phyloP scores from a whole-genome alignment of 1,140 invertebrate genomes.

The Portunus trituberculatus region DNA sequence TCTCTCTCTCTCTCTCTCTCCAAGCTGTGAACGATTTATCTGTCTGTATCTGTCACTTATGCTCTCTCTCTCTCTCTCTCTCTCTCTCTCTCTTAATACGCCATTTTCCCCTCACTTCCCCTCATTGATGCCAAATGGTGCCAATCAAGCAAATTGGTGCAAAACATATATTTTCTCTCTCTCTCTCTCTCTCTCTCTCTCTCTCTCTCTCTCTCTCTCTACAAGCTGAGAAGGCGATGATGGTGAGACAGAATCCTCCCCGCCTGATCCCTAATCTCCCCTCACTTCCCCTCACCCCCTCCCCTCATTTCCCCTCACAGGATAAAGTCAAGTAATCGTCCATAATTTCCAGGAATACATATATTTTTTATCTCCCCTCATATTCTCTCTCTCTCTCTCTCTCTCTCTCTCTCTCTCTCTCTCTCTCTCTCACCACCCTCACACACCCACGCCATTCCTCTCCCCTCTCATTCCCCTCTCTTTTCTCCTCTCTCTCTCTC shows the following conservation, averaged over 20 bases:
- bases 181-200: not conserved
- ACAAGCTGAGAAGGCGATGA: no score
- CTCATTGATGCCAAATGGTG: not conserved
- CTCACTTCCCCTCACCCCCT: not conserved
- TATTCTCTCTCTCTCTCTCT: not conserved
- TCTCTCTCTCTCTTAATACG: not conserved
- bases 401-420: not conserved
- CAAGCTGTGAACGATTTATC: not conserved
- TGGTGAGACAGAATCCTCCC: not conserved
- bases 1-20: slow-evolving; percentile 1
- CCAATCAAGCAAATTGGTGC: not conserved
- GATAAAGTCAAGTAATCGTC: not conserved
- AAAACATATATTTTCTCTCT: not conserved
- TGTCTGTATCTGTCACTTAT: no score
- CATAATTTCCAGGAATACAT: no score
- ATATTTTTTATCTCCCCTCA: not conserved
- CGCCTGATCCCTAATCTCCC: not conserved
- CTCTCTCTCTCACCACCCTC: not conserved
- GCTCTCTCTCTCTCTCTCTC: not conserved
- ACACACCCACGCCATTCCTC: not conserved
- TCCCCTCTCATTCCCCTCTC: not conserved
- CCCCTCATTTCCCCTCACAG: not conserved
- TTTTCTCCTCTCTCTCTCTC: not conserved
- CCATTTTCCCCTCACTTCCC: not conserved
- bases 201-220: not conserved